Conservation (phyloP, 2,113 vertebrate genomes). For the Sturnira hondurensis region DNA sequence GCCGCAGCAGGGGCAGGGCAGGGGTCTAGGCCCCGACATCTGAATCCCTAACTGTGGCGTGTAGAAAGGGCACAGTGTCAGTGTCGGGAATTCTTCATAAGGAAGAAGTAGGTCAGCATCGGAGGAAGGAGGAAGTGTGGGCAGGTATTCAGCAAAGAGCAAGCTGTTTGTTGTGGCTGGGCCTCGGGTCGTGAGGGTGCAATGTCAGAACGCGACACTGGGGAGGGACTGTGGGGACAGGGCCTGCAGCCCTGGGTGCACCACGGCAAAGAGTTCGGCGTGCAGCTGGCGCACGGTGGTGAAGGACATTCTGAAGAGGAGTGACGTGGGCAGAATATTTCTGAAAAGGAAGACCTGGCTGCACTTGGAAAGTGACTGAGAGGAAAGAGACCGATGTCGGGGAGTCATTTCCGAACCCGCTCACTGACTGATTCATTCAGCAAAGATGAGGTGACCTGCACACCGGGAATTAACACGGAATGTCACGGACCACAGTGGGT, state of each 20-base stretch:
- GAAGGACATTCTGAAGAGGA: too few relatives aligned
- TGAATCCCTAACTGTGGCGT: neutral
- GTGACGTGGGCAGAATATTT: neutral
- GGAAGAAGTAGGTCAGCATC: neutral
- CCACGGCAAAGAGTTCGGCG: fast-evolving
- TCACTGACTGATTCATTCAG: neutral
- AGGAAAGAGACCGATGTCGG: neutral
- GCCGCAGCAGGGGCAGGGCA: neutral
- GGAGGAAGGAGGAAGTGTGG: neutral
- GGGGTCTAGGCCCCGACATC: neutral
- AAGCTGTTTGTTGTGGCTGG: neutral
- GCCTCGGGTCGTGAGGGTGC: neutral
- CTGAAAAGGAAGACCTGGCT: neutral
- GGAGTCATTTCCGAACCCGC: neutral
- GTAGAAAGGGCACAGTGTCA: neutral
- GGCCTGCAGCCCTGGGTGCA: fast-evolving
- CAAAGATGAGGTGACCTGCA: neutral
- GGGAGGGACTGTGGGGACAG: too few relatives aligned
- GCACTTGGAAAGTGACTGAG: neutral
- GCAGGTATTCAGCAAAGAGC: fast-evolving
- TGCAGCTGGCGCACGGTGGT: fast-evolving
- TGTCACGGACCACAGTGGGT: neutral
- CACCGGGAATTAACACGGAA: neutral
- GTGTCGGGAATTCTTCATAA: neutral
- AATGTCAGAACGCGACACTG: neutral